phyloP scores from a whole-genome alignment of 2,113 vertebrate species.

The Passer montanus region DNA sequence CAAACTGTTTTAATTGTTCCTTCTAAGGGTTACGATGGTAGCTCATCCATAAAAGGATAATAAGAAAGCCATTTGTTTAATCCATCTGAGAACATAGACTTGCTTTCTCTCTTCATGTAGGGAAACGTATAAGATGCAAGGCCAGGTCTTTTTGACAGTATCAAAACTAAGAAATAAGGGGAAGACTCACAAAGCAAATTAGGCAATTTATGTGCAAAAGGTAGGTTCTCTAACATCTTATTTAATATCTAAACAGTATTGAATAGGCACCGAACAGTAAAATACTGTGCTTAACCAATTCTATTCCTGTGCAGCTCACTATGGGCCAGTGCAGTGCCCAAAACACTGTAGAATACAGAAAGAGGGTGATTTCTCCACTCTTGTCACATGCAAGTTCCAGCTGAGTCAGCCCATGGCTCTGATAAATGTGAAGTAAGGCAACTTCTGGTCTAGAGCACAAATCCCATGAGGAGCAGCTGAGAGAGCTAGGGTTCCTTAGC shows the following conservation, averaged over 20 bases:
- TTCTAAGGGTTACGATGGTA: neutral
- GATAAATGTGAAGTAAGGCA: neutral
- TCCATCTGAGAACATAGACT: neutral
- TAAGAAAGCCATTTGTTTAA: neutral
- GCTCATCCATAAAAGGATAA: neutral
- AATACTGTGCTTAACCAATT: neutral
- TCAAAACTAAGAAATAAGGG: neutral
- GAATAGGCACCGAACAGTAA: rapidly evolving
- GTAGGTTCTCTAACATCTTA: neutral
- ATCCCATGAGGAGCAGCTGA: neutral
- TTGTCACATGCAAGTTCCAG: neutral
- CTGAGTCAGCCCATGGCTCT: neutral
- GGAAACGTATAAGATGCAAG: neutral
- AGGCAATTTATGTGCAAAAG: neutral
- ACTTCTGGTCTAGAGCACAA: neutral
- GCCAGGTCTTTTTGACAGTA: neutral
- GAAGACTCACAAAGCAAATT: neutral
- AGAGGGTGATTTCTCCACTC: neutral
- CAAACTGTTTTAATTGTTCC: neutral
- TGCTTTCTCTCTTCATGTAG: neutral
- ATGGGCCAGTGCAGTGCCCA: neutral
- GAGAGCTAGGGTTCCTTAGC: neutral
- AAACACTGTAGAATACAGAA: neutral
- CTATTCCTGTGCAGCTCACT: neutral
- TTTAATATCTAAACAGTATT: neutral